Conservation (phyloP, 2,113 vertebrate species). For the Anoplopoma fimbria region DNA sequence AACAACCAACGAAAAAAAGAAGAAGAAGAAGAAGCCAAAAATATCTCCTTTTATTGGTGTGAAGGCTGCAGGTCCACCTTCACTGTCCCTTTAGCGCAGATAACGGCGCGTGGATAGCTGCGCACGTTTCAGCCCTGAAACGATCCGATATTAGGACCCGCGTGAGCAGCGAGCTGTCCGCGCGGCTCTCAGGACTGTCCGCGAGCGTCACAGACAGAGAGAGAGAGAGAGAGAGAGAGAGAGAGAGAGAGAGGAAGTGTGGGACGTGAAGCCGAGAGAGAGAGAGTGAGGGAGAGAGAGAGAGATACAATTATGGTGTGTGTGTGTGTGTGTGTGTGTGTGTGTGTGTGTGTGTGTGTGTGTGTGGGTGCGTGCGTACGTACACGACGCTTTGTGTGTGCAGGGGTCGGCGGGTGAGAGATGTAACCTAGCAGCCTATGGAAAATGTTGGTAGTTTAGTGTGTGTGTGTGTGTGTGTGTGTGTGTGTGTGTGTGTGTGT, state of each 20-base stretch:
- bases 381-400: neutral
- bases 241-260: neutral
- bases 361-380: neutral
- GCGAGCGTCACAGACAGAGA: neutral
- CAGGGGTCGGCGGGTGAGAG: neutral
- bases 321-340: neutral
- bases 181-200: neutral
- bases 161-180: constrained; percentile 46
- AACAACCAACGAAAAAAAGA: neutral
- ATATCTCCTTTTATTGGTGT: neutral
- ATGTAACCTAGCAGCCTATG: neutral
- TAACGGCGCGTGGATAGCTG: constrained; percentile 18
- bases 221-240: constrained; percentile 15
- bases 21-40: neutral
- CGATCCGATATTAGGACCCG: neutral
- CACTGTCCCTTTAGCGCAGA: neutral
- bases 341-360: neutral
- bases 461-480: neutral
- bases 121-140: constrained; percentile 14
- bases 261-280: neutral
- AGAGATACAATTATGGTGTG: no score
- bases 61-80: neutral
- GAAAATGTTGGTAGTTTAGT: constrained; percentile 26
- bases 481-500: neutral
- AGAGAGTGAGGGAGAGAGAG: neutral